Evolutionary conservation across 2,797 vertebrate species (phyloP), one percentile per base, ranked within the genome.

Genomic region (Cossypha caffra): DNA sequence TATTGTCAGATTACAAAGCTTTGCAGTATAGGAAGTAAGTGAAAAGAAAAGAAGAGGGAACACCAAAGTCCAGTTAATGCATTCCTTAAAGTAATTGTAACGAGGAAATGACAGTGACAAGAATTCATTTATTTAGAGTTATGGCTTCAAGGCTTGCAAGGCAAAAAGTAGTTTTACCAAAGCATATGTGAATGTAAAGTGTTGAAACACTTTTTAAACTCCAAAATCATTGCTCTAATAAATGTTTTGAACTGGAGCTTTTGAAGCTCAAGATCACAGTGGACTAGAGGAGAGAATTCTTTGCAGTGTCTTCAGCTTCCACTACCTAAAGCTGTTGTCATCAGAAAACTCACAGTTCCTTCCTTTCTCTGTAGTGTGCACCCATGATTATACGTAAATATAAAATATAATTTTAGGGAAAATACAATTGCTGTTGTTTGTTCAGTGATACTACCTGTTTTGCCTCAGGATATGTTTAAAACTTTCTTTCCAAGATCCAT

Each of bases 221-320:
- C 63, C 11, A 73, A 92, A 88, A 96, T 82, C 15, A 11, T 95
- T 95, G 45, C 87, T 76, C 54, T 83, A 96, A 96, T 93, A 97
- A 94, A 96, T 57, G 28, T 78, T 96, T 85, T 92, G 92, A 82
- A 86, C 51, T 67, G 35, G n/a, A 84, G 54, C 35, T 87, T 93
- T 86, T 97, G 93, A 96, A 96, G 95, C 96, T 94, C 92, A 96
- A 95, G 84, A 90, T 96, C 77, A 51, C 38, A 89, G 66, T 58
- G 33, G 71, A 38, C 40, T 50, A 58, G 63, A 86, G 48, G 40
- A 75, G 10, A 81, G 45, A 86, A 89, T 68, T 90, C 28, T 63
- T 95, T 35, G 10, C 13, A 33, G 8, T 57, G 16, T 67, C 66
- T 93, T 80, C 38, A 58, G 35, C 55, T 69, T 67, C 19, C 37